Evolutionary conservation across 2,888 invertebrate species (phyloP).

Genomic region (Hemistola chrysoprasaria): DNA sequence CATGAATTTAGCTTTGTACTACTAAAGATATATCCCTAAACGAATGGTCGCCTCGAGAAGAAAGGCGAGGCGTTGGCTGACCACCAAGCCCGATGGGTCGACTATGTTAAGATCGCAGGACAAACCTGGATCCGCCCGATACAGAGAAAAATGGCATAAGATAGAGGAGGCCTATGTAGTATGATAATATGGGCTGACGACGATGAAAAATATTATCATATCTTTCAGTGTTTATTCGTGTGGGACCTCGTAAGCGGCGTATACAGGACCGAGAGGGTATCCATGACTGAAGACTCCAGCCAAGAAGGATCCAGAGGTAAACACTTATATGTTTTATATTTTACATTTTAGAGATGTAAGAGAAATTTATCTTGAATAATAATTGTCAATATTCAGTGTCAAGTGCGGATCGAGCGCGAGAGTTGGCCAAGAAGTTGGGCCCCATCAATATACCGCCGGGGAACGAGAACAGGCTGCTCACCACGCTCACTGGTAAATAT

Average conservation of each 20-base stretch:
- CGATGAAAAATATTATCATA: too few relatives aligned
- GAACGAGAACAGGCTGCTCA: conserved; percentile 66
- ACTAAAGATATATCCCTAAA: too few relatives aligned
- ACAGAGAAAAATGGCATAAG: too few relatives aligned
- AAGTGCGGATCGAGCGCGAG: conserved; percentile 69
- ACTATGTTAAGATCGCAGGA: too few relatives aligned
- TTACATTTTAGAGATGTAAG: neutral
- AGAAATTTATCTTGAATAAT: neutral
- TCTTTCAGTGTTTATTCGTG: conserved; percentile 69
- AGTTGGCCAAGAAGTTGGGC: conserved; percentile 65
- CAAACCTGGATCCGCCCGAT: too few relatives aligned
- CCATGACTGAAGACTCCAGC: conserved; percentile 74
- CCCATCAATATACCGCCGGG: conserved; percentile 64
- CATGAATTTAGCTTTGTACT: too few relatives aligned
- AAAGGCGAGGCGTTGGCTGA: too few relatives aligned
- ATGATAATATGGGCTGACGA: too few relatives aligned
- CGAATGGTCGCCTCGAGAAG: too few relatives aligned
- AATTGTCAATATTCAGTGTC: conserved; percentile 47
- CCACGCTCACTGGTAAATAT: conserved; percentile 66
- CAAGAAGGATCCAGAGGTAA: conserved; percentile 72
- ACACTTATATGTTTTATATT: neutral
- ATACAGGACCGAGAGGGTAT: conserved; percentile 70
- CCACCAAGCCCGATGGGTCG: too few relatives aligned
- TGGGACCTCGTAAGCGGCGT: conserved; percentile 77
- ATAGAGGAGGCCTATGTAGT: too few relatives aligned